Conservation (phyloP, 2,113 vertebrate genomes). For the Nettapus auritus region DNA sequence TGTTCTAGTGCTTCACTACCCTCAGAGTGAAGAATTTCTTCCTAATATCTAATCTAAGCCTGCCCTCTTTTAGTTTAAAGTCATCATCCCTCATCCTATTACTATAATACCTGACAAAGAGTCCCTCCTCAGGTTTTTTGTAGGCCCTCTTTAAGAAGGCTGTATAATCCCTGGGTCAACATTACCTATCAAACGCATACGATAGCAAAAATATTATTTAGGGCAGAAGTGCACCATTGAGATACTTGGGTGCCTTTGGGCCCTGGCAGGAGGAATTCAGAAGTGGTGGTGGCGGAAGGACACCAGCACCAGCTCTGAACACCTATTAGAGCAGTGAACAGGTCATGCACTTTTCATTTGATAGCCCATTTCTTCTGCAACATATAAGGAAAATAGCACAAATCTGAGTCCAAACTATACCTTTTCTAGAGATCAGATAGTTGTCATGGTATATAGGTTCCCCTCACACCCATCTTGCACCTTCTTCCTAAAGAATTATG, state of each 20-base stretch:
- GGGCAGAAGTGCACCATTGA: background rate
- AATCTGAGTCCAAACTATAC: background rate
- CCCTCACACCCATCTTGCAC: background rate
- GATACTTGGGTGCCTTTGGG: background rate
- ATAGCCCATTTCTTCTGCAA: background rate
- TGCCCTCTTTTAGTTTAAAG: background rate
- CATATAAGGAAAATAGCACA: background rate
- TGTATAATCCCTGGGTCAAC: background rate
- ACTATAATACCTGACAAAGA: background rate
- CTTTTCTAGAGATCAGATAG: background rate
- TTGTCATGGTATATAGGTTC: fast-evolving
- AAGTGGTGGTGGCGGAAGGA: background rate
- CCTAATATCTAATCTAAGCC: background rate
- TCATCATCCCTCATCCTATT: background rate
- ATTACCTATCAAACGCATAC: background rate
- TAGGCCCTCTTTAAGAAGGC: background rate
- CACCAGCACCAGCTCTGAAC: background rate
- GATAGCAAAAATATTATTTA: background rate
- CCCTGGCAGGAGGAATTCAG: background rate
- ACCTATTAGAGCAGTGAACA: background rate
- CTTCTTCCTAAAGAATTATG: background rate
- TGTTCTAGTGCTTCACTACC: background rate
- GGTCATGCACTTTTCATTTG: background rate
- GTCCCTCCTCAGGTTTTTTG: background rate
- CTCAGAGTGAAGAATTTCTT: background rate